Conservation (phyloP, 30 jellyfish, hydroid and myxozoan genomes). For the Rhopilema esculentum region DNA sequence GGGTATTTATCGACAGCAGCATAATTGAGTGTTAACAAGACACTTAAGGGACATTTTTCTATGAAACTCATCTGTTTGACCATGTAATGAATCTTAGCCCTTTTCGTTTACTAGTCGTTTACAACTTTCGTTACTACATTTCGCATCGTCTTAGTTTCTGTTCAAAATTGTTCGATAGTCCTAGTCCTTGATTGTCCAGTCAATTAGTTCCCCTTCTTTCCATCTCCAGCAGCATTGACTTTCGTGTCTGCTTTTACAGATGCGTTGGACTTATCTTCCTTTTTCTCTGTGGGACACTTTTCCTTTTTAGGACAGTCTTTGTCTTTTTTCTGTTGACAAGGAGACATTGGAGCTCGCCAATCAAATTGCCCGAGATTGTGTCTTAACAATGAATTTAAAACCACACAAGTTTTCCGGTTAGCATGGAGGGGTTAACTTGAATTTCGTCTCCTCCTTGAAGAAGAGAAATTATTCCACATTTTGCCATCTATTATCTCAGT, state of each 20-base stretch:
- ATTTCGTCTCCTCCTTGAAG: conserved; percentile 73
- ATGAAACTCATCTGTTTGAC: not conserved
- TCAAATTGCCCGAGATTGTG: conserved; percentile 58
- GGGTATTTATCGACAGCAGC: too few species aligned
- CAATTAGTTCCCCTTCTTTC: conserved; percentile 40
- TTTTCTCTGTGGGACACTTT: conserved; percentile 32
- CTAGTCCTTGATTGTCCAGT: not conserved
- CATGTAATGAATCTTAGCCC: not conserved
- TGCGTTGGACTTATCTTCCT: conserved; percentile 68
- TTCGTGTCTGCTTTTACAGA: conserved; percentile 72
- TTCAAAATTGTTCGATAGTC: not conserved
- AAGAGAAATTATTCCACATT: conserved; percentile 31
- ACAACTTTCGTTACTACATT: too few species aligned
- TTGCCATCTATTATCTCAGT: not conserved
- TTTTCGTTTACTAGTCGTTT: too few species aligned
- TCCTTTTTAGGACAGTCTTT: conserved; percentile 54
- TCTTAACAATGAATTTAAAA: not conserved
- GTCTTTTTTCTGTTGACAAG: conserved; percentile 80
- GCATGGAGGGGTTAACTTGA: conserved; percentile 80
- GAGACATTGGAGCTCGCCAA: conserved; percentile 83
- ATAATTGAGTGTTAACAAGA: too few species aligned
- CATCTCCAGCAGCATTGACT: conserved; percentile 76
- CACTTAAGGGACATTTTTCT: too few species aligned
- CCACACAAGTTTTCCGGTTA: conserved; percentile 20
- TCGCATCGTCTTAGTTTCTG: not conserved